phyloP scores from a whole-genome alignment of 2,113 vertebrate species.

The Lutjanus erythropterus region DNA sequence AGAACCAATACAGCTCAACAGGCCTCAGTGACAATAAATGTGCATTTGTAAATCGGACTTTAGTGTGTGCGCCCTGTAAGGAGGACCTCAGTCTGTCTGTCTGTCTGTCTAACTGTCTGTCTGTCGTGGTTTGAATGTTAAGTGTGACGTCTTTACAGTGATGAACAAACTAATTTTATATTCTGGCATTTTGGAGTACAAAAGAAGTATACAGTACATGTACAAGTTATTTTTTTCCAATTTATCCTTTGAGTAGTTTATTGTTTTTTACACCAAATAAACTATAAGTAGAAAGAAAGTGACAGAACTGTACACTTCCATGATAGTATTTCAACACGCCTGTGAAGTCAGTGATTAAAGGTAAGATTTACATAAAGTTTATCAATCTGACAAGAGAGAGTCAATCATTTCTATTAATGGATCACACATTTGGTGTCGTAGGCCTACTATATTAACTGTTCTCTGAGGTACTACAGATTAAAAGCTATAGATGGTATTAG shows the following conservation, averaged over 20 bases:
- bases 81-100: slow-evolving; percentile 31
- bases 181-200: slow-evolving; percentile 16
- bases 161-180: slow-evolving; percentile 41
- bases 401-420: neutral
- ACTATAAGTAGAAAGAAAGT: slow-evolving; percentile 10
- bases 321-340: neutral
- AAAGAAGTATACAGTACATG: neutral
- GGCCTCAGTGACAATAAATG: slow-evolving; percentile 62
- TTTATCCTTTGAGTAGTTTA: neutral
- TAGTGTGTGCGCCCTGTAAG: slow-evolving; percentile 32
- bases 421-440: neutral
- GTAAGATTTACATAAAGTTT: neutral
- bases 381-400: too few relatives aligned
- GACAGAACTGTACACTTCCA: neutral
- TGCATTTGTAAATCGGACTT: slow-evolving; percentile 61
- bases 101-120: slow-evolving; percentile 31
- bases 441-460: too few relatives aligned
- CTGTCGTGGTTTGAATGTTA: slow-evolving; percentile 58
- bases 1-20: slow-evolving; percentile 45
- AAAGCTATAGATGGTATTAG: too few relatives aligned
- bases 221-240: neutral
- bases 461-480: too few relatives aligned
- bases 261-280: slow-evolving; percentile 18
- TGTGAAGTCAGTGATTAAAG: neutral
- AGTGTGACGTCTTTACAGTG: slow-evolving; percentile 2